Conservation (phyloP, 2,113 vertebrate genomes). For the Carlito syrichta region DNA sequence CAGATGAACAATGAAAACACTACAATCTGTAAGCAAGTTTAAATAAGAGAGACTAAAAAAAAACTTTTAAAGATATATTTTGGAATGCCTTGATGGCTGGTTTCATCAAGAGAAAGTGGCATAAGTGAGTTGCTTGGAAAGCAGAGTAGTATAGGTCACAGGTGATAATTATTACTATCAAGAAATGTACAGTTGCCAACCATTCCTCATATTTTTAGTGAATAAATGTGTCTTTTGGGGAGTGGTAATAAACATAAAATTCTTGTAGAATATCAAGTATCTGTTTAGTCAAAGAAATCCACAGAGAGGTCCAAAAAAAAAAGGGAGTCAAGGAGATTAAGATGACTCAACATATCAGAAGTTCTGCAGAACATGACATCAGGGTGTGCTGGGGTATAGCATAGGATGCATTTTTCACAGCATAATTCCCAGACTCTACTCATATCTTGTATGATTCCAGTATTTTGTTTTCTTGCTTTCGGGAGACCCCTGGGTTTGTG, state of each 20-base stretch:
- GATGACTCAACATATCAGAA: neutral
- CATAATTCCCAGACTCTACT: neutral
- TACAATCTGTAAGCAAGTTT: neutral
- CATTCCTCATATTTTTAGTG: neutral
- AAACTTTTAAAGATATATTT: neutral
- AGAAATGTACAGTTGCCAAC: neutral
- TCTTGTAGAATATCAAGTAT: neutral
- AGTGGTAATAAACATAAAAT: neutral
- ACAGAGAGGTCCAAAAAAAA: neutral
- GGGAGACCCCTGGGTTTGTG: neutral
- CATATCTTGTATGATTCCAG: neutral
- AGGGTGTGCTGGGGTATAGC: neutral
- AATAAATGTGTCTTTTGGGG: neutral
- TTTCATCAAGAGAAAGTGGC: neutral
- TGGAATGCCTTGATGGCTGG: neutral
- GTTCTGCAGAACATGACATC: neutral
- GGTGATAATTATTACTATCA: neutral
- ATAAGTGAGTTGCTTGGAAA: neutral
- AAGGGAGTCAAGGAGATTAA: neutral
- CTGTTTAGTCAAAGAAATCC: neutral
- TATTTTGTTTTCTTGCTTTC: neutral
- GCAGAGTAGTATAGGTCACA: neutral
- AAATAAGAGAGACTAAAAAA: neutral
- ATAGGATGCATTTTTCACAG: neutral
- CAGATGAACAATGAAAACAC: neutral